Conservation (phyloP, 2,888 invertebrate genomes). For the Cataglyphis albicans region DNA sequence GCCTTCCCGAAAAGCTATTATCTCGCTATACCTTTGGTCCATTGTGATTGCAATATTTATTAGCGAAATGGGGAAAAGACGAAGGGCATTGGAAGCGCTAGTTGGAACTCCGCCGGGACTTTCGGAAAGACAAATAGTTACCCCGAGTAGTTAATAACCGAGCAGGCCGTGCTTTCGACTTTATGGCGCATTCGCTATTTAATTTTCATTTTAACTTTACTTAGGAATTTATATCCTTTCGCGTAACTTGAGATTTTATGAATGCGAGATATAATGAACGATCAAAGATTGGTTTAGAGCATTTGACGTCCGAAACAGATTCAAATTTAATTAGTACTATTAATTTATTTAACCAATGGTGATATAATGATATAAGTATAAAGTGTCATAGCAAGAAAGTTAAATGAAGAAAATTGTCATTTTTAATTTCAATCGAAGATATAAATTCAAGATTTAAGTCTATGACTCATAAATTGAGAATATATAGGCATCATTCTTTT, state of each 20-base stretch:
- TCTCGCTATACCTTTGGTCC: constrained; percentile 68
- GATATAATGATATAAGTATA: background rate
- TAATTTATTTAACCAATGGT: background rate
- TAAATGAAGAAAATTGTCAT: constrained; percentile 1
- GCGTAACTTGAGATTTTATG: constrained; percentile 29
- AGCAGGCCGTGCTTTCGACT: constrained; percentile 49
- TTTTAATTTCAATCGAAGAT: background rate
- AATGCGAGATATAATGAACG: constrained; percentile 13
- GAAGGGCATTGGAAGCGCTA: constrained; percentile 18
- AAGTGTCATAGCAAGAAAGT: background rate
- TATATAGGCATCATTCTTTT: background rate
- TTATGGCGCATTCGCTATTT: constrained; percentile 49
- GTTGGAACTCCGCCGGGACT: constrained; percentile 56
- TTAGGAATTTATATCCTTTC: constrained; percentile 48
- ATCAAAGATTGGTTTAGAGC: background rate
- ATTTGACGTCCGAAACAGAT: constrained; percentile 9
- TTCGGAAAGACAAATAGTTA: constrained; percentile 68
- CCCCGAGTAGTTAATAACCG: constrained; percentile 59
- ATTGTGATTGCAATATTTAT: constrained; percentile 76
- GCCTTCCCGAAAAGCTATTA: constrained; percentile 63
- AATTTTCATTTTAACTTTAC: constrained; percentile 53
- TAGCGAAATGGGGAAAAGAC: constrained; percentile 52
- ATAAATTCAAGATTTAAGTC: background rate
- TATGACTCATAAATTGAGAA: background rate
- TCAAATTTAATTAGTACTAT: constrained; percentile 12